Evolutionary conservation across 2,797 vertebrate species (phyloP).

Genomic region (Toxotes lorentzi): DNA sequence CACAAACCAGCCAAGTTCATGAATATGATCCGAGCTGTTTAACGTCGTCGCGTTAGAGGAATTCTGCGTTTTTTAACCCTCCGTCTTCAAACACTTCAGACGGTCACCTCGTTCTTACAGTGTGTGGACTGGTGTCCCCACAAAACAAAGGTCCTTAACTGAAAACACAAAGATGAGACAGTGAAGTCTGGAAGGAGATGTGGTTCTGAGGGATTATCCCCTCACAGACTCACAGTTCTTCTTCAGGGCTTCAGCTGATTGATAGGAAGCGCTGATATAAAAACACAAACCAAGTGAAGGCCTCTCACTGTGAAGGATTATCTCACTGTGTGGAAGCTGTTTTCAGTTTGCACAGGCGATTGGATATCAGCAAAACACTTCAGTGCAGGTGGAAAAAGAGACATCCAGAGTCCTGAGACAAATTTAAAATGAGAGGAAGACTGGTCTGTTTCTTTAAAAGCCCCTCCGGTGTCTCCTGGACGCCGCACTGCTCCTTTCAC

Average conservation of each 20-base stretch:
- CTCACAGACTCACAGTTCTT: background rate
- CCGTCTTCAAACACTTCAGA: background rate
- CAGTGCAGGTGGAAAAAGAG: background rate
- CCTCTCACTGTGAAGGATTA: slow-evolving; percentile 16
- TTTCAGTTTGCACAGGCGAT: background rate
- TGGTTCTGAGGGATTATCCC: slow-evolving; percentile 3
- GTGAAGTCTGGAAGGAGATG: background rate
- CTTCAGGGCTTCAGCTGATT: slow-evolving; percentile 9
- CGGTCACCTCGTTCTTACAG: background rate
- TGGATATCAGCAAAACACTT: background rate
- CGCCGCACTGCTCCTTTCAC: background rate
- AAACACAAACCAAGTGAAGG: background rate
- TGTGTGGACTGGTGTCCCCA: background rate
- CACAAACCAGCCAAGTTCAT: background rate
- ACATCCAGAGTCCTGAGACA: background rate
- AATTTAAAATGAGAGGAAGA: background rate
- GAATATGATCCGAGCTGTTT: background rate
- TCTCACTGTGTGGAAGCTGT: background rate
- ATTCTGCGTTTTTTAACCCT: background rate
- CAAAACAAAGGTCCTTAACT: background rate
- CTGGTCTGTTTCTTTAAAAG: background rate
- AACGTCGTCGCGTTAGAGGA: background rate
- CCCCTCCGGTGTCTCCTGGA: background rate
- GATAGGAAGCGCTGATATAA: slow-evolving; percentile 8
- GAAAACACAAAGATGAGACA: background rate